These are phyloP conservation scores for Polydrusus tereticollis DNA, from an alignment of 2,888 invertebrate genomes.

Conservation along the genomic window DNA sequence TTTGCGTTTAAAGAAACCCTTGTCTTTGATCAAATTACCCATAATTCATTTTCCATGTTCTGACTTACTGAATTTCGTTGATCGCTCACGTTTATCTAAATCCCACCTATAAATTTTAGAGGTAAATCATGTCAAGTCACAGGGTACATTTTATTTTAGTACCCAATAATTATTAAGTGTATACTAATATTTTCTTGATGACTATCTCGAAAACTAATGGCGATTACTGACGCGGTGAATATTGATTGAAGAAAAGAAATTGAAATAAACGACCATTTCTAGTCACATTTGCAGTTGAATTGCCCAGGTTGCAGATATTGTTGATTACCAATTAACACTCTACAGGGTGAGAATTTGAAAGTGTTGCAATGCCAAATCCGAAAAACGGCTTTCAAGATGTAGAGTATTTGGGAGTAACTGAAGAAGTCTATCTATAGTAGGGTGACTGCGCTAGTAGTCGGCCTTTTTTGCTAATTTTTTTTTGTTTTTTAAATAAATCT, in stretches of 20 bases:
- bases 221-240: slow-evolving; percentile 19
- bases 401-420: no score
- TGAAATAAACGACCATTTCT: background rate
- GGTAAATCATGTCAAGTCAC: slow-evolving; percentile 35
- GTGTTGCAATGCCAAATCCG: no score
- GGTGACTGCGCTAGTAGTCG: no score
- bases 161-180: slow-evolving; percentile 42
- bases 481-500: no score
- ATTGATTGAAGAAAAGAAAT: slow-evolving; percentile 23
- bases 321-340: no score
- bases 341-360: no score
- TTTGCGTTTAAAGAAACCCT: slow-evolving; percentile 36
- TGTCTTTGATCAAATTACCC: slow-evolving; percentile 43
- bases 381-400: no score
- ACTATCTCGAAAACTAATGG: slow-evolving; percentile 33
- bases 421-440: no score
- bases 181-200: slow-evolving; percentile 45
- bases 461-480: no score
- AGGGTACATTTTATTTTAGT: slow-evolving; percentile 45
- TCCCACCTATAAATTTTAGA: slow-evolving; percentile 38
- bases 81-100: slow-evolving; percentile 49
- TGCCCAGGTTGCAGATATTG: no score
- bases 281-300: no score
- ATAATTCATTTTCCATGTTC: slow-evolving; percentile 42
- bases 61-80: slow-evolving; percentile 45